Conservation (phyloP, 2,888 invertebrate genomes). For the Ceraclea dissimilis region DNA sequence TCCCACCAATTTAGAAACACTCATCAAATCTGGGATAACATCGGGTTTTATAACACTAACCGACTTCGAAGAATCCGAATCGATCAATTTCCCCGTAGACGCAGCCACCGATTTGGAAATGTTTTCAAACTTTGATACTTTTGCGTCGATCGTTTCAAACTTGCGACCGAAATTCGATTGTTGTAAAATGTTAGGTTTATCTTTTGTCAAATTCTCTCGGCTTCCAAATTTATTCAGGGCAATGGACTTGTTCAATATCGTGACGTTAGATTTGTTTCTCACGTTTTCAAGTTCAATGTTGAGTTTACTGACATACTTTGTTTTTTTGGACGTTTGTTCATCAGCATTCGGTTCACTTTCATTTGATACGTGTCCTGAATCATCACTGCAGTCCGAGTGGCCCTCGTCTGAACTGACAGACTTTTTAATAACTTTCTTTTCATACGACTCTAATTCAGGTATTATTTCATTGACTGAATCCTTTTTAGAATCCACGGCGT, state of each 20-base stretch:
- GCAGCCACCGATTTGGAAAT: neutral
- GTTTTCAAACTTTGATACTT: constrained; percentile 2
- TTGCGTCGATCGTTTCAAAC: neutral
- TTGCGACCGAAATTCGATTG: neutral
- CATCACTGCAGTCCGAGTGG: constrained; percentile 67
- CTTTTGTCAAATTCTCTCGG: neutral
- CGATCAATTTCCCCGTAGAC: neutral
- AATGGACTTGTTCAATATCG: neutral
- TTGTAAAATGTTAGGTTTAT: neutral
- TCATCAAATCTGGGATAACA: neutral
- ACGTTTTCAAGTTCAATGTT: neutral
- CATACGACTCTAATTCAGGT: constrained; percentile 30
- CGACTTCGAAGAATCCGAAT: neutral
- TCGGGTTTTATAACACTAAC: constrained; percentile 4
- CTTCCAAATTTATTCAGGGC: neutral
- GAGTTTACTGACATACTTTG: neutral
- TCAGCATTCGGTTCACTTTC: constrained; percentile 47
- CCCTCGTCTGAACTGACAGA: constrained; percentile 42
- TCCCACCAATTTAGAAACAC: neutral
- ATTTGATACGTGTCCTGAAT: constrained; percentile 75
- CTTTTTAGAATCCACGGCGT: constrained; percentile 40
- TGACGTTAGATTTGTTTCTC: neutral
- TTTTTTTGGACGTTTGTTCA: neutral
- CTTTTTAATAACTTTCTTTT: constrained; percentile 31
- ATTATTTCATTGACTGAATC: constrained; percentile 30